Conservation (phyloP, 2,113 vertebrate species). For the Passerina amoena region DNA sequence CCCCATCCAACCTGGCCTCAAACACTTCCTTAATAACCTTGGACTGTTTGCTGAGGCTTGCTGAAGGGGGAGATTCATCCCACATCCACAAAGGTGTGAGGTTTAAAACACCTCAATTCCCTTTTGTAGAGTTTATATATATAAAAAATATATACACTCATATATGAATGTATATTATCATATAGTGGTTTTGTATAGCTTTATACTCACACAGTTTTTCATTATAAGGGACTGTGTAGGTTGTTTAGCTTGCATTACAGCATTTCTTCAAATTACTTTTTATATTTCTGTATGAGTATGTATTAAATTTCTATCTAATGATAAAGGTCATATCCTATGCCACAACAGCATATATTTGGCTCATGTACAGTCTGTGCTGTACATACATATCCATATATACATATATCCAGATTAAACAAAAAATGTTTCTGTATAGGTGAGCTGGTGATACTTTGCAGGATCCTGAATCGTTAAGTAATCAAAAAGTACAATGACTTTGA, state of each 20-base stretch:
- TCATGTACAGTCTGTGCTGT: not conserved
- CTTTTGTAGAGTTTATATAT: not conserved
- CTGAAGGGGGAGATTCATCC: not conserved
- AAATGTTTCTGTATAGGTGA: not conserved
- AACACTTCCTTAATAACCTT: not conserved
- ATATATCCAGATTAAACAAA: not conserved
- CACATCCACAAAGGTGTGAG: not conserved
- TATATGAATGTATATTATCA: not conserved
- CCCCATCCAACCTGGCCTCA: not conserved
- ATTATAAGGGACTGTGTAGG: not conserved
- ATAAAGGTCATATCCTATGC: not conserved
- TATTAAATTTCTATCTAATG: not conserved
- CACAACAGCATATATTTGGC: not conserved
- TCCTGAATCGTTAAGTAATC: not conserved
- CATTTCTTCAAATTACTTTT: not conserved
- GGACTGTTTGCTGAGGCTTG: not conserved
- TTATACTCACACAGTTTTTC: not conserved
- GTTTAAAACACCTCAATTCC: not conserved
- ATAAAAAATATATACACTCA: fast-evolving
- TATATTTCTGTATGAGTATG: not conserved
- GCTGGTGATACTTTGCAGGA: not conserved
- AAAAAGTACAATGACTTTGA: not conserved
- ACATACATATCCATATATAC: not conserved
- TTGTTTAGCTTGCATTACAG: not conserved
- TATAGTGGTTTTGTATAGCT: not conserved